Evolutionary conservation across 2,888 invertebrate genomes (phyloP), one percentile per base, ranked within the genome.

Genomic region (Monoplex corrugatus): DNA sequence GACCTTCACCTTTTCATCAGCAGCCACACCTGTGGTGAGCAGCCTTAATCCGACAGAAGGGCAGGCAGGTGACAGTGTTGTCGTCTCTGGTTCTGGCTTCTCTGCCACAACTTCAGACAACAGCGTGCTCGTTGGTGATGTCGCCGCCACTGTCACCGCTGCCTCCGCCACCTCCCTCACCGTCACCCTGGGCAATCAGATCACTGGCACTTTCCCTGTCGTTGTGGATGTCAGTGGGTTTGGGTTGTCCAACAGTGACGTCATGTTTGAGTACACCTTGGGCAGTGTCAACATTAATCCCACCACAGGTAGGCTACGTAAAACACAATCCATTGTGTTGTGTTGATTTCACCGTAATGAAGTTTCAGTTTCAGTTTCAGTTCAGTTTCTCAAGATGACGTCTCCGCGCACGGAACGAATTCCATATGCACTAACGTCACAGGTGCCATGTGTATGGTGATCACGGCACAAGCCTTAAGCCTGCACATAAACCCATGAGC

Each of bases 231-330:
- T 92, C 28, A 78, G 40, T 19, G 89, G 90, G 10, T 72, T 87
- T 10, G 92, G 92, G 23, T 68, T 88, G 28, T 91, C 93, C 40
- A 84, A 87, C 38, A 75, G 63, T 45, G 50, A 86, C 32, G 83
- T 83, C 43, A 88, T 72, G 19, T 91, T 91, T 83, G 90, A 91
- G 72, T 92, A 90, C 89, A 75, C 89, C 83, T 68, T 91, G 40
- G 92, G 93, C n/a, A 89, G 93, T 32, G 92, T 91, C 1, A 89
- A 90, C 16, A 89, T 94, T 57, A 90, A 72, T 32, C 94, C 93
- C 10, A 40, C 88, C 0, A 86, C 86, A 23, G 94, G 94, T 38
- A 93, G 32, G 87, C n/a, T n/a, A n/a, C n/a, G n/a, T n/a, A n/a
- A n/a, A n/a, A n/a, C n/a, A n/a, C n/a, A n/a, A n/a, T n/a, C n/a